Base-by-base conservation (phyloP, 2,113 vertebrate genomes). In the Protobothrops flavoviridis region DNA sequence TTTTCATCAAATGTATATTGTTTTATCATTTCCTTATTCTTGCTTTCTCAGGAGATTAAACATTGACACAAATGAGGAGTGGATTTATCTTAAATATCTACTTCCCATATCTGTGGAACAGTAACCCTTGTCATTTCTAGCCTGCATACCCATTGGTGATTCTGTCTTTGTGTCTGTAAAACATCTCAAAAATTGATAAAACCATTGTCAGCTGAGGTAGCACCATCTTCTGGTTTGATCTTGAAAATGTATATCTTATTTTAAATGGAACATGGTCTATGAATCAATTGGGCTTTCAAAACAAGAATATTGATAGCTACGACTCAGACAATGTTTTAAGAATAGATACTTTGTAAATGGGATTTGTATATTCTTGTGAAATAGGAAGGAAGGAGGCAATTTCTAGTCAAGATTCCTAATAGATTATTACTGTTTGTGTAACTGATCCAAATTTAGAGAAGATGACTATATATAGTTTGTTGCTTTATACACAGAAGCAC, bases 201-300 rank as follows among this genome's bases (percentile, higher is more conserved):
- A 92, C 33, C 45, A 92, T 48, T 81, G 91, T 11, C 45, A 89
- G 9, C 69, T 53, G 52, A 91, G 29, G 43, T 26, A 91, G 61
- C 20, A 45, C 74, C 29, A 57, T 64, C 86, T 94, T 91, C 93
- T 94, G 92, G 57, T 3, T 48, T 39, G 59, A 26, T 74, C 21
- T 59, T 57, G 53, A 53, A 57, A 56, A 29, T 85, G 50, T 86
- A 94, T 87, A 0, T 2, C 29, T 59, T 11, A 5, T 56, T 88
- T 88, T 88, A 55, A 55, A 6, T 88, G 29, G n/a, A 33, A 59
- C n/a, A 86, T 9, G 53, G 1, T 12, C 57, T 88, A 39, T n/a
- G 10, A n/a, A 26, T 33, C n/a, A 87, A 81, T 39, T 81, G 69
- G 17, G 69, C 10, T 24, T 23, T 85, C 39, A 86, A 59, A 45